Conservation (phyloP, 2,797 vertebrate species). For the Amphiprion clarkii region DNA sequence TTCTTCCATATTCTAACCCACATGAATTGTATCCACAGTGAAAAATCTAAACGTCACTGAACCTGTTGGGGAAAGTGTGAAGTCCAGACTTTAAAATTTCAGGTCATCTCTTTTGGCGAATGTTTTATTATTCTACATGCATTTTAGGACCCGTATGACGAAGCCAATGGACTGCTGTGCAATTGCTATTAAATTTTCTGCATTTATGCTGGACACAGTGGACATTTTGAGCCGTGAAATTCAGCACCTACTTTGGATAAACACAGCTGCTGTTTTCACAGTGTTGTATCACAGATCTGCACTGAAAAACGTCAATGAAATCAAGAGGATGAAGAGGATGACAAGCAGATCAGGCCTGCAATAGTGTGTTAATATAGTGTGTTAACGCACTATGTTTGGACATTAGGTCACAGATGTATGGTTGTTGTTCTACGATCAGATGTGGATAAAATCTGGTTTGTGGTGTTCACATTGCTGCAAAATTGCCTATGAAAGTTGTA, state of each 20-base stretch:
- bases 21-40: not conserved
- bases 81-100: conserved; percentile 21
- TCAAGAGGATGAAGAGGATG: not conserved
- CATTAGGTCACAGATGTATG: not conserved
- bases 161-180: not conserved
- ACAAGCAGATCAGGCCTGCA: not conserved
- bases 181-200: not conserved
- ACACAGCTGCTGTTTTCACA: not conserved
- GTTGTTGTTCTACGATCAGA: not conserved
- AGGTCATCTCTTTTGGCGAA: conserved; percentile 1
- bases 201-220: not conserved
- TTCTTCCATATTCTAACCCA: not conserved
- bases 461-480: not conserved
- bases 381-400: not conserved
- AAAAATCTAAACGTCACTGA: conserved; percentile 15
- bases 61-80: not conserved
- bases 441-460: not conserved
- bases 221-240: not conserved
- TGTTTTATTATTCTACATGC: not conserved
- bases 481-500: not conserved
- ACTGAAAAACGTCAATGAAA: not conserved
- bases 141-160: not conserved
- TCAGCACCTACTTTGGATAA: not conserved
- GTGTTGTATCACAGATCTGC: not conserved
- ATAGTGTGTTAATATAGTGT: too few relatives aligned